Percentiles rank a stretch among this genome's conserved stretches.
Conservation (phyloP, 2,113 vertebrate genomes). For the Neolamprologus brichardi region DNA sequence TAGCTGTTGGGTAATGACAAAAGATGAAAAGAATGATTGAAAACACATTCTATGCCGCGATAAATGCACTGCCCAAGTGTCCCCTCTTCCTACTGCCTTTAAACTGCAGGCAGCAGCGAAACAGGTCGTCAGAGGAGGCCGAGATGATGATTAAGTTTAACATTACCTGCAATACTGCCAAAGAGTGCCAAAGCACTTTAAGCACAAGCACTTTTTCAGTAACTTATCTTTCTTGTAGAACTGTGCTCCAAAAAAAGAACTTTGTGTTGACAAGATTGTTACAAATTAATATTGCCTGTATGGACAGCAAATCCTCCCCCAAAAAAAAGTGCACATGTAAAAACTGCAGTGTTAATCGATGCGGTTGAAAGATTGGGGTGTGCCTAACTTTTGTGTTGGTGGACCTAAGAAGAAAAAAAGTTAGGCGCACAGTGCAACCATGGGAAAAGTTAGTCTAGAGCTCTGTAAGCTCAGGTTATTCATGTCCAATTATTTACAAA, state of each 20-base stretch:
- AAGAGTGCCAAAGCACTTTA: not conserved
- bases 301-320: not conserved
- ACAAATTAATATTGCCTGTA: not conserved
- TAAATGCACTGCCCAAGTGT: not conserved
- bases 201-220: not conserved
- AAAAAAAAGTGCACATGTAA: not conserved
- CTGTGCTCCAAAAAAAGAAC: not conserved
- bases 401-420: not conserved
- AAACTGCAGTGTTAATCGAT: fast-evolving
- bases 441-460: not conserved
- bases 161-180: not conserved
- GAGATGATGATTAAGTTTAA: not conserved
- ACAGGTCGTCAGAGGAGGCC: fast-evolving
- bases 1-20: not conserved
- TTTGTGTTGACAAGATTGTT: not conserved
- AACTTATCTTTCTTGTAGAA: not conserved
- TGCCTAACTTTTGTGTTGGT: not conserved
- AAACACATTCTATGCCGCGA: fast-evolving
- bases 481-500: not conserved
- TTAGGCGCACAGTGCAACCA: not conserved
- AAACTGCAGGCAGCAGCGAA: fast-evolving
- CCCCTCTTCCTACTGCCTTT: not conserved
- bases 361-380: fast-evolving
- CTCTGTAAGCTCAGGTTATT: not conserved
- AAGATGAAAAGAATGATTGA: not conserved